Base-by-base conservation (phyloP, 2,888 invertebrate species). In the Drosophila infuscata region DNA sequence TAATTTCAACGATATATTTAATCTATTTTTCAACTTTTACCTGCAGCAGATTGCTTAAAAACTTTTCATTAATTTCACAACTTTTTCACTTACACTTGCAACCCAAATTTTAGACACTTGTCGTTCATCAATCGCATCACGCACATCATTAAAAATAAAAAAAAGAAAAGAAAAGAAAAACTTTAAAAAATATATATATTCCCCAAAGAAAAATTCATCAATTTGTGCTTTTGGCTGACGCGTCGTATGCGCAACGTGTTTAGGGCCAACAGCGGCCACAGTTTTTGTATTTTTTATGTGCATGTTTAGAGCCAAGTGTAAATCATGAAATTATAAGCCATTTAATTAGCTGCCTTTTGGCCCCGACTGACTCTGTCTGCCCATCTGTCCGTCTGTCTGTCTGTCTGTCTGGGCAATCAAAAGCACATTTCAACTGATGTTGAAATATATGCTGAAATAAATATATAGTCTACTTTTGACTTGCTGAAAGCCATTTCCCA, bases 241-340 rank as follows among this genome's bases (percentile, higher is more conserved):
- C 80, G 62, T 48, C 60, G 79, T 63, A 79, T 79, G 49, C 76
- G 72, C 72, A 76, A 80, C 72, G 66, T 67, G 76, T 57, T 68
- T 71, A 56, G 59, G 35, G 43, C 53, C 46, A 54, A 46, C 6
- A 53, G 20, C 12, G 32, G 36, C 61, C 29, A 17, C 11, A 46
- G 52, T 25, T 30, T 8, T 43, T 53, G 29, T 57, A 20, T 68
- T 76, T 72, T 76, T 88, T 82, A 79, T 77, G 85, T 74, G 72
- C 77, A 75, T 73, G 68, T 71, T 74, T 70, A 63, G 72, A 65
- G 38, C 78, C 76, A 86, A 83, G 87, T 88, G 89, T 85, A 88
- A 88, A 87, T 88, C 85, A 88, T 86, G 76, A 81, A 85, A 86
- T 81, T 83, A 85, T 79, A 85, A 87, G 84, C 84, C 82, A 85